These are phyloP conservation scores for Chelon labrosus DNA, from an alignment of 2,797 vertebrate genomes.

Conservation along the genomic window DNA sequence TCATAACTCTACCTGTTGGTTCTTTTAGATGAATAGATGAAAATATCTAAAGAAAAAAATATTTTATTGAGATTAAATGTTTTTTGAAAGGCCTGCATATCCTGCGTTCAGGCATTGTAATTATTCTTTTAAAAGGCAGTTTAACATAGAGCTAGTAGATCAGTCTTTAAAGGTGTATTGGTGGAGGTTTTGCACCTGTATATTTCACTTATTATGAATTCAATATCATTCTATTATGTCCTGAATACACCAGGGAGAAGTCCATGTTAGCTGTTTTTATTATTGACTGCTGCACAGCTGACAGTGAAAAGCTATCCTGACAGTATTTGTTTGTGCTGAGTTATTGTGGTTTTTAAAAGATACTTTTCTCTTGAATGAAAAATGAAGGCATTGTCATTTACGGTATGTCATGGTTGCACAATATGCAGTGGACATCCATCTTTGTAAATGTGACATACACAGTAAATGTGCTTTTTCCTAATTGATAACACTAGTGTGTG, in stretches of 20 bases:
- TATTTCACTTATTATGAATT: not conserved
- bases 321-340: not conserved
- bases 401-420: not conserved
- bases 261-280: not conserved
- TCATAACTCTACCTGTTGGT: not conserved
- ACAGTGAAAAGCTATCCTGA: not conserved
- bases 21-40: no score
- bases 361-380: not conserved
- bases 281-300: not conserved
- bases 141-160: no score
- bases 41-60: no score
- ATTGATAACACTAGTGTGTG: not conserved
- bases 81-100: no score
- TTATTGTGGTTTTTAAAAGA: not conserved
- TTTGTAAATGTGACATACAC: not conserved
- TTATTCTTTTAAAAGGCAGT: no score
- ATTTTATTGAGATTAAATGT: no score
- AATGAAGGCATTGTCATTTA: not conserved
- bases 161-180: no score
- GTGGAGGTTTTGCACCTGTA: no score
- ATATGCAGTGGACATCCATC: not conserved
- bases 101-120: no score
- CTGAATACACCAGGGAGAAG: constrained; percentile 4
- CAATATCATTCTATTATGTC: not conserved
- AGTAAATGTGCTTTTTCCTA: not conserved